Evolutionary conservation across 2,888 invertebrate genomes (phyloP).

Genomic region (Brachycybe producta): DNA sequence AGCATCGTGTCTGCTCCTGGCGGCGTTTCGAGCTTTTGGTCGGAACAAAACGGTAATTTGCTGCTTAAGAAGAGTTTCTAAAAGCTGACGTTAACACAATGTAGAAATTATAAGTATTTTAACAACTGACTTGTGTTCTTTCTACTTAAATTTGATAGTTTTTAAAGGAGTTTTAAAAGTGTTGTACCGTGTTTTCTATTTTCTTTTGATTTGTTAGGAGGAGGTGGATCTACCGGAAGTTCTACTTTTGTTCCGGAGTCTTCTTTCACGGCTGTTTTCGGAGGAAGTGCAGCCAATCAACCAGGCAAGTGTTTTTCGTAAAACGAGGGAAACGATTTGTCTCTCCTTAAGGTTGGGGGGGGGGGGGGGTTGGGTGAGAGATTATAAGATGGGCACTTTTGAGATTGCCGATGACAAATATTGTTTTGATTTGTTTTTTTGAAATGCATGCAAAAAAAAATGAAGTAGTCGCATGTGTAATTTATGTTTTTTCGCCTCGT

Average conservation of each 20-base stretch:
- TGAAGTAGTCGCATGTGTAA: conserved; percentile 9
- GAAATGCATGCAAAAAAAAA: too few relatives aligned
- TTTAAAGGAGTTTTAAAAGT: neutral
- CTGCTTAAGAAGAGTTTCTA: too few relatives aligned
- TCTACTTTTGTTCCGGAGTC: conserved; percentile 53
- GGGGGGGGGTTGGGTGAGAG: too few relatives aligned
- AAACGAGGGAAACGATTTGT: too few relatives aligned
- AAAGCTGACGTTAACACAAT: too few relatives aligned
- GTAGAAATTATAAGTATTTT: too few relatives aligned
- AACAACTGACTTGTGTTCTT: too few relatives aligned
- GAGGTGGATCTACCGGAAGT: conserved; percentile 18
- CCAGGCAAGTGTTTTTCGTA: conserved; percentile 20
- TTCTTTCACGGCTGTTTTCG: conserved; percentile 77
- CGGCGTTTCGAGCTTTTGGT: conserved; percentile 39
- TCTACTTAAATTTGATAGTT: too few relatives aligned
- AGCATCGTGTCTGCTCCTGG: conserved; percentile 28
- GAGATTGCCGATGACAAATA: too few relatives aligned
- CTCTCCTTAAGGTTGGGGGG: too few relatives aligned
- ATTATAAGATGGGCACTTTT: too few relatives aligned
- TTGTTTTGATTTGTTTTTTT: too few relatives aligned
- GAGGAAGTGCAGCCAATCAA: conserved; percentile 32
- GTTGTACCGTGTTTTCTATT: neutral
- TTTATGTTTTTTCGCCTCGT: conserved; percentile 1
- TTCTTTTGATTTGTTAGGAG: neutral
- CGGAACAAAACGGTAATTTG: conserved; percentile 19